Percentiles rank a stretch among this genome's conserved stretches.
These are phyloP conservation scores for Sarcophaga carnaria DNA, from an alignment of 2,888 invertebrate species.

Conservation along the genomic window DNA sequence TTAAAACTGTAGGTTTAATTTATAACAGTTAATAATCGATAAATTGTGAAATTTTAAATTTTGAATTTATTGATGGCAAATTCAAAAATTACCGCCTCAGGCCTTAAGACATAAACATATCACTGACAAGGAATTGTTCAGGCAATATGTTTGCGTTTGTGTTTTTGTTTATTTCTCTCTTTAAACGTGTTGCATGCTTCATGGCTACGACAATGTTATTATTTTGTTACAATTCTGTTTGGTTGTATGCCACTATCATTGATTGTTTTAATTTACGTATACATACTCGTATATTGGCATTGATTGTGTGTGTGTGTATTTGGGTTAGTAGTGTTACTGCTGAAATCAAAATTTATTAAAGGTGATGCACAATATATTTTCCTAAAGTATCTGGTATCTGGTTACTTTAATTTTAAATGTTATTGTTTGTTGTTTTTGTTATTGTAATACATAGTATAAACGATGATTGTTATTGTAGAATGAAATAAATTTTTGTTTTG, in stretches of 20 bases:
- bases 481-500: slow-evolving; percentile 33
- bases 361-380: slow-evolving; percentile 53
- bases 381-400: slow-evolving; percentile 10
- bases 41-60: too few species aligned
- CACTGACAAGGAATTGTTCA: not conserved
- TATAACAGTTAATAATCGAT: too few species aligned
- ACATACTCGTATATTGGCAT: not conserved
- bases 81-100: slow-evolving; percentile 15
- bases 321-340: slow-evolving; percentile 31
- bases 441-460: not conserved
- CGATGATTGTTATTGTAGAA: not conserved
- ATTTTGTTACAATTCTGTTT: not conserved
- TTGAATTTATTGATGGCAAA: slow-evolving; percentile 28
- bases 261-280: slow-evolving; percentile 30
- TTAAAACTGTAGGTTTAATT: too few species aligned
- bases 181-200: slow-evolving; percentile 5
- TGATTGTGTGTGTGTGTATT: slow-evolving; percentile 15
- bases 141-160: not conserved
- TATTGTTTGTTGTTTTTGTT: slow-evolving; percentile 24
- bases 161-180: not conserved
- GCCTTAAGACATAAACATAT: slow-evolving; percentile 30
- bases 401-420: not conserved
- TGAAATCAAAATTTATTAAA: slow-evolving; percentile 51
- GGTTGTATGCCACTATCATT: slow-evolving; percentile 8
- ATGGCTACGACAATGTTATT: too few species aligned